Percentiles rank a stretch among this genome's conserved stretches.
These are phyloP conservation scores for Metalampra italica DNA, from an alignment of 2,888 invertebrate genomes.

Conservation along the genomic window DNA sequence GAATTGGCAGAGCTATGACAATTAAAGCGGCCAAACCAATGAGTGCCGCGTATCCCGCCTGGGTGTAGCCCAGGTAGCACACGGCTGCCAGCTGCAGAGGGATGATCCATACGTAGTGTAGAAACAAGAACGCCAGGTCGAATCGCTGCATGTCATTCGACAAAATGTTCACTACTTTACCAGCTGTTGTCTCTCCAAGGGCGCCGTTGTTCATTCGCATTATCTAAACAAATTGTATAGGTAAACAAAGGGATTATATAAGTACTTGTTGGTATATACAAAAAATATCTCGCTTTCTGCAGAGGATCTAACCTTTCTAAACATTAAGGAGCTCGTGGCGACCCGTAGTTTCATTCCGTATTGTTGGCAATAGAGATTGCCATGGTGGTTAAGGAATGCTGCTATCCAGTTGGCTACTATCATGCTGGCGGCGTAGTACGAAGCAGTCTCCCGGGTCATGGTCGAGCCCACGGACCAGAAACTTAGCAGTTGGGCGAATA, in stretches of 20 bases:
- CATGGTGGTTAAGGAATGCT: slow-evolving; percentile 83
- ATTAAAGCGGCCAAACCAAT: slow-evolving; percentile 83
- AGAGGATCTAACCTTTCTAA: slow-evolving; percentile 85
- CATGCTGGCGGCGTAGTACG: slow-evolving; percentile 71
- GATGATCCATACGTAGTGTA: slow-evolving; percentile 91
- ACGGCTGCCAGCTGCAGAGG: slow-evolving; percentile 82
- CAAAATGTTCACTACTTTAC: slow-evolving; percentile 91
- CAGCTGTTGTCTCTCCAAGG: slow-evolving; percentile 89
- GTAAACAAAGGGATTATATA: background rate
- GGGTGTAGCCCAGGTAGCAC: slow-evolving; percentile 82
- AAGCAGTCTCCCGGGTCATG: slow-evolving; percentile 66
- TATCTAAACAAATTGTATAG: slow-evolving; percentile 32
- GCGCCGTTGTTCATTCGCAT: slow-evolving; percentile 78
- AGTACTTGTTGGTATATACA: background rate
- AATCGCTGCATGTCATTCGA: slow-evolving; percentile 93
- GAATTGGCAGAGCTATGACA: slow-evolving; percentile 85
- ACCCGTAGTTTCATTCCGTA: slow-evolving; percentile 86
- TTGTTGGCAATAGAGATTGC: slow-evolving; percentile 81
- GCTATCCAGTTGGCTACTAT: slow-evolving; percentile 70
- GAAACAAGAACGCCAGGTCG: slow-evolving; percentile 84
- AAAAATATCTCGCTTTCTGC: no score
- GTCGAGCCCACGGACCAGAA: slow-evolving; percentile 76
- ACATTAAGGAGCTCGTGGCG: slow-evolving; percentile 85
- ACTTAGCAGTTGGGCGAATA: slow-evolving; percentile 73
- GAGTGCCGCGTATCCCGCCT: slow-evolving; percentile 82